phyloP scores from a whole-genome alignment of 1,140 invertebrate genomes.

The Manduca sexta region DNA sequence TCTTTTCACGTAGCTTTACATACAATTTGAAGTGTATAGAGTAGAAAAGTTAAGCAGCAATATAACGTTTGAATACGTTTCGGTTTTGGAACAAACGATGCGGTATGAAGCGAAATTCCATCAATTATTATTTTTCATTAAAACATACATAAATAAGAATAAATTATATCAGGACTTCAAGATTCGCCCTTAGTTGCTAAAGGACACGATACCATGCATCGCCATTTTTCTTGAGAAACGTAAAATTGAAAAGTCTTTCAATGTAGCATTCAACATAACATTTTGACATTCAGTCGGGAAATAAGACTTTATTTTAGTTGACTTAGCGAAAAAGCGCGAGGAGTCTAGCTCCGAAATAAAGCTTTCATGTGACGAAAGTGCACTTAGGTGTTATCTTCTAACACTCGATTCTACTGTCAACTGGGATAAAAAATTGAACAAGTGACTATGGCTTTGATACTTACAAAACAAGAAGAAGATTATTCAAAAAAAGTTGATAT shows the following conservation, averaged over 20 bases:
- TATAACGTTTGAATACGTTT: neutral
- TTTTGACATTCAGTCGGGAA: conserved; percentile 7
- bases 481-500: too few species aligned
- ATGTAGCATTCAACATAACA: conserved; percentile 9
- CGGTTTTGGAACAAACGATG: conserved; percentile 5
- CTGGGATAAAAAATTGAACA: neutral
- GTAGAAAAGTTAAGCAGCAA: neutral
- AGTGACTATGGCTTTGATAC: too few species aligned
- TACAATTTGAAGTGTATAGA: neutral
- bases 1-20: too few species aligned
- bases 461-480: too few species aligned
- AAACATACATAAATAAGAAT: too few species aligned
- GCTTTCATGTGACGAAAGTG: conserved; percentile 13
- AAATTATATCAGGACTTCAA: too few species aligned
- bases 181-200: neutral
- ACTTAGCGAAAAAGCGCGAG: conserved; percentile 8
- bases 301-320: neutral
- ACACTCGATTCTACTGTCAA: neutral
- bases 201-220: conserved; percentile 1
- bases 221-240: conserved; percentile 5
- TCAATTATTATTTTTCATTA: too few species aligned
- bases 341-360: conserved; percentile 4
- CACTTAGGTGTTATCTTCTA: conserved; percentile 13
- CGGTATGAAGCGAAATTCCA: too few species aligned
- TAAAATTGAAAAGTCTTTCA: neutral